Evolutionary conservation across 2,888 invertebrate species (phyloP), one percentile per base, ranked within the genome.

Genomic region (Heteropelma amictum): DNA sequence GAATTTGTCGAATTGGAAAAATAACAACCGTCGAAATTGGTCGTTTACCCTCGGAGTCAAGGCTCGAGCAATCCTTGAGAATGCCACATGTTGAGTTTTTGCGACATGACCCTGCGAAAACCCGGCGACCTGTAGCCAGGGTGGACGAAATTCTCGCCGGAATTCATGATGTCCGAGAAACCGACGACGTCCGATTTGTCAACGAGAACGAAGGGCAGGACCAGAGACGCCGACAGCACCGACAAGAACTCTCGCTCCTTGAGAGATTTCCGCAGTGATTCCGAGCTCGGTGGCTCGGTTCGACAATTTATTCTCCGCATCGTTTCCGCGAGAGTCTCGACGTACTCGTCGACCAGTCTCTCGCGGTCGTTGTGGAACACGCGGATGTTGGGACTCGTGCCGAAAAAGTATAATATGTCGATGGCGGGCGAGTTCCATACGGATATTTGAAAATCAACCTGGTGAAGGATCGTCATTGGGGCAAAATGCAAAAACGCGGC

Each of bases 371-470:
- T 61, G 0, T 76, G 21, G 4, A 76, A 65, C 5, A 84, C 76
- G 0, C 82, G 77, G 5, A 78, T 77, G 10, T 61, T 56, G 7
- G 81, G 47, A 53, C 89, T 90, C 0, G 89, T 89, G 7, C 85
- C 85, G 14, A 90, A 80, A 76, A 90, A 90, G 74, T 90, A 90
- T 54, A 85, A 88, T 10, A 91, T 79, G 82, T 91, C 91, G 30
- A 90, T 76, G 1, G 88, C 90, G 12, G 90, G 90, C 30, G 90
- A 88, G 4, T 85, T 80, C 76, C 88, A 90, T 33, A 83, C 63
- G 54, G 86, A 84, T 72, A 90, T 65, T 86, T 91, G 91, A 70
- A 90, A 91, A 79, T 91, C 91, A 61, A 91, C 89, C 90, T 90
- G 81, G 0, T 89, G 17, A 47, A 61, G 49, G 14, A 45, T 12